These are phyloP conservation scores for Staurois parvus DNA, from an alignment of 2,797 vertebrate genomes.

Conservation along the genomic window DNA sequence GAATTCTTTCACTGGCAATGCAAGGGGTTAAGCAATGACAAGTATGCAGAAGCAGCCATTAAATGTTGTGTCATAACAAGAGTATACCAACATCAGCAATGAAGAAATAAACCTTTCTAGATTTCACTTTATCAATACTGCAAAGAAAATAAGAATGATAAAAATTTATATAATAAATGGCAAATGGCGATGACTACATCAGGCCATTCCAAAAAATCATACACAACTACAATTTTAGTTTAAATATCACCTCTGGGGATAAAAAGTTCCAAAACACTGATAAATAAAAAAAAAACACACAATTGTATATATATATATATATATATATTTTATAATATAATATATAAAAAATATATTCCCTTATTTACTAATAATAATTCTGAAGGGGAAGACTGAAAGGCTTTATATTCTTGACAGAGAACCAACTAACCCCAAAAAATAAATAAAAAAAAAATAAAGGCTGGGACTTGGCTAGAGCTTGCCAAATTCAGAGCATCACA, in stretches of 20 bases:
- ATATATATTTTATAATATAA: too few species aligned
- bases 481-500: conserved; percentile 81
- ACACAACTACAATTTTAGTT: background rate
- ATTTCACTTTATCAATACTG: too few species aligned
- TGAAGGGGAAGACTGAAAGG: conserved; percentile 53
- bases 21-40: background rate
- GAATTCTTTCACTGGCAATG: background rate
- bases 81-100: background rate
- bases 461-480: conserved; percentile 68
- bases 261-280: too few species aligned
- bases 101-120: background rate
- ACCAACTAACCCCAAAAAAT: conserved; percentile 58
- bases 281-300: too few species aligned
- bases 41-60: background rate
- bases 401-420: conserved; percentile 64
- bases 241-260: too few species aligned
- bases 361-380: conserved; percentile 49
- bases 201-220: background rate
- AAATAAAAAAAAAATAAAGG: conserved; percentile 10
- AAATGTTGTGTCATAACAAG: background rate
- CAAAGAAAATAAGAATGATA: too few species aligned
- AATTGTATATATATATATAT: too few species aligned
- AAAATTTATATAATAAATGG: too few species aligned
- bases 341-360: background rate
- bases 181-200: too few species aligned